These are phyloP conservation scores for Lasioglossum albipes DNA, from an alignment of 1,140 invertebrate species.

Conservation along the genomic window DNA sequence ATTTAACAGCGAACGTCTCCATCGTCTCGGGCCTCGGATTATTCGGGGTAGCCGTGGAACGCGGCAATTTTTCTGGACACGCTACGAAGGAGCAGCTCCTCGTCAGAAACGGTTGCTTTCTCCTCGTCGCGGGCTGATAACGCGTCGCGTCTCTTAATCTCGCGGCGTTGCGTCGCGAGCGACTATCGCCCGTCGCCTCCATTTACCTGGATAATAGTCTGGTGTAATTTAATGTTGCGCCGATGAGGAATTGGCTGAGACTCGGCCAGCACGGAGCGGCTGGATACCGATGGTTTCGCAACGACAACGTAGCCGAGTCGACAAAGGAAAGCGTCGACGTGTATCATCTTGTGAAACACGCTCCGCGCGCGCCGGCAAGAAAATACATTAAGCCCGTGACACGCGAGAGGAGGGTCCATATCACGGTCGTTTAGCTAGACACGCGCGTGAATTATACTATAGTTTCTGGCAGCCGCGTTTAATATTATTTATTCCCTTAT, in stretches of 20 bases:
- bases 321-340: constrained; percentile 46
- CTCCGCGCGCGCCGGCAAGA: neutral
- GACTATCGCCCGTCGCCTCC: neutral
- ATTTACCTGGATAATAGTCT: neutral
- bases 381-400: constrained; percentile 39
- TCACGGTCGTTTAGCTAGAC: constrained; percentile 15
- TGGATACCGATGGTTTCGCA: constrained; percentile 26
- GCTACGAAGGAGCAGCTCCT: neutral
- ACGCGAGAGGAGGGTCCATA: constrained; percentile 9
- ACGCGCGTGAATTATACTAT: constrained; percentile 24
- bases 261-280: no score
- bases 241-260: neutral
- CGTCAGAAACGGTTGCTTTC: neutral
- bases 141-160: neutral
- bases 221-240: neutral
- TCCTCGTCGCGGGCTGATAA: neutral
- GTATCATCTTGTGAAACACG: constrained; percentile 48
- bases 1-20: constrained; percentile 9
- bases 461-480: neutral
- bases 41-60: neutral
- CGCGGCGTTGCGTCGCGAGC: neutral
- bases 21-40: neutral
- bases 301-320: constrained; percentile 15
- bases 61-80: constrained; percentile 1
- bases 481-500: no score